phyloP scores from a whole-genome alignment of 2,888 invertebrate genomes.

The Abscondita cerata region DNA sequence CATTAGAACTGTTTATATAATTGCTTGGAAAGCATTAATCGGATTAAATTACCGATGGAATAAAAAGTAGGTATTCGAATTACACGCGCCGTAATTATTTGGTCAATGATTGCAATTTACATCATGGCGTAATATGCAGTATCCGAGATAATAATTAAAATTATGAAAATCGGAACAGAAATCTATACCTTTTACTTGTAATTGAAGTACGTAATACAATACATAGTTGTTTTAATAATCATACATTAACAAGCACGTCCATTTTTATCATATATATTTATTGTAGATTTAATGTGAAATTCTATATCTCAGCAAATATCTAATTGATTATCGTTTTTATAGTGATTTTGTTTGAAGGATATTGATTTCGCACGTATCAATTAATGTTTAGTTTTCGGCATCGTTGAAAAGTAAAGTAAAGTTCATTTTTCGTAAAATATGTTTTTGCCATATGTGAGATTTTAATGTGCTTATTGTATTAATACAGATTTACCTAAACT shows the following conservation, averaged over 20 bases:
- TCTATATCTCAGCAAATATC: no score
- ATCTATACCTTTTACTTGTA: not conserved
- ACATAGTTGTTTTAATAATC: not conserved
- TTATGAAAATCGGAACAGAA: not conserved
- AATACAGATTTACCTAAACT: no score
- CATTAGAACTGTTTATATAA: slow-evolving; percentile 18
- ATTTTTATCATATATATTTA: no score
- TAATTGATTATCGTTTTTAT: no score
- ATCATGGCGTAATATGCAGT: slow-evolving; percentile 2
- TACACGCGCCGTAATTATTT: slow-evolving; percentile 26
- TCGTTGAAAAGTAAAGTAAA: not conserved
- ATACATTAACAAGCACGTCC: not conserved
- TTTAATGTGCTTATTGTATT: not conserved
- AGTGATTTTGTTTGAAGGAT: no score
- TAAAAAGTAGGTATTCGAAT: slow-evolving; percentile 33
- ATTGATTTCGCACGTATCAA: no score
- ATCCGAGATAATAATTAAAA: slow-evolving; percentile 9
- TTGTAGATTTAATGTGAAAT: no score
- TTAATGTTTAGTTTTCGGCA: no score
- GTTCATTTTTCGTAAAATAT: not conserved
- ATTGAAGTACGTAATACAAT: not conserved
- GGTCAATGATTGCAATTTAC: slow-evolving; percentile 19
- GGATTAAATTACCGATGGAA: slow-evolving; percentile 29
- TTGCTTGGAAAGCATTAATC: slow-evolving; percentile 37
- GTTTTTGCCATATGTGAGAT: not conserved